Evolutionary conservation across 2,113 vertebrate species (phyloP).

Genomic region (Indicator indicator): DNA sequence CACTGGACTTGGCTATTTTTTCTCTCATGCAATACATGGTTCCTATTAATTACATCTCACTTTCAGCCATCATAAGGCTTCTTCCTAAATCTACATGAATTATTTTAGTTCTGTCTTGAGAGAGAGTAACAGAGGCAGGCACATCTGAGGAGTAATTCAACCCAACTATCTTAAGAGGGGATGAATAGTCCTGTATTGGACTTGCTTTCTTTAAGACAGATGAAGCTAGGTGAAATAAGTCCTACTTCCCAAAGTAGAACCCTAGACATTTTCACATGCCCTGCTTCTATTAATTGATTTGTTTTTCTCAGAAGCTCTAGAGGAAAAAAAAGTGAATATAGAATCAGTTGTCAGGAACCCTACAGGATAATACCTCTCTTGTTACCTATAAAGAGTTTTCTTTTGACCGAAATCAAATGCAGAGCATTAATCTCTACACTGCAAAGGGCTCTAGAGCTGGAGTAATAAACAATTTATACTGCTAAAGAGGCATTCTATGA

Average conservation of each 20-base stretch:
- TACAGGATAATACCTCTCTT: neutral
- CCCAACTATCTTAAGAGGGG: neutral
- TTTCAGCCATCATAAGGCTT: neutral
- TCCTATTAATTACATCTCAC: neutral
- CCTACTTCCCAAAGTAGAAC: neutral
- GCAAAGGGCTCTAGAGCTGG: neutral
- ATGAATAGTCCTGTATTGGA: neutral
- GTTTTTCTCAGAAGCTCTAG: neutral
- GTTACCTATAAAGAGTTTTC: neutral
- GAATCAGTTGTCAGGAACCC: neutral
- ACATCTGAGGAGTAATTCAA: neutral
- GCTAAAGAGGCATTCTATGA: rapidly evolving
- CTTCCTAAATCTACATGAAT: neutral
- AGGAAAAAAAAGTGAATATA: neutral
- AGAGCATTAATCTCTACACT: neutral
- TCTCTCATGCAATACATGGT: neutral
- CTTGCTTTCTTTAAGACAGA: neutral
- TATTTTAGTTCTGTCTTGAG: neutral
- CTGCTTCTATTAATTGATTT: neutral
- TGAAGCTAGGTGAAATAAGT: neutral
- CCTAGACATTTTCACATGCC: neutral
- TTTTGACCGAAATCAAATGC: neutral
- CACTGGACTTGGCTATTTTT: neutral
- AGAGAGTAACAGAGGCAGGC: neutral
- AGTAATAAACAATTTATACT: neutral